phyloP scores from a whole-genome alignment of 2,113 vertebrate genomes.

The Corapipo altera region DNA sequence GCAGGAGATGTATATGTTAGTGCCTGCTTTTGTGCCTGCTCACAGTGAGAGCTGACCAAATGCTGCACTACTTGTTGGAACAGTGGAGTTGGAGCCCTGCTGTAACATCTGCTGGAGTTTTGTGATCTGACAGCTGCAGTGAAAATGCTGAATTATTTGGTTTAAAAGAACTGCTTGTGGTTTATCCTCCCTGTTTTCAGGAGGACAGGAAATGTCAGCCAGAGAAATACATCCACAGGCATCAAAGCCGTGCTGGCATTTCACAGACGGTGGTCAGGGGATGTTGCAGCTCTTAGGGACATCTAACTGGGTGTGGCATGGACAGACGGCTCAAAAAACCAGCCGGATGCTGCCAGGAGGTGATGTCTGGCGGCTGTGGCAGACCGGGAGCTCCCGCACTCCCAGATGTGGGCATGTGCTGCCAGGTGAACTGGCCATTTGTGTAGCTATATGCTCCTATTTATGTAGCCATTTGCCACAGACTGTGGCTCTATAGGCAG shows the following conservation, averaged over 20 bases:
- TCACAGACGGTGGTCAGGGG: background rate
- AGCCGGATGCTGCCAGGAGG: background rate
- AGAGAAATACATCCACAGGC: background rate
- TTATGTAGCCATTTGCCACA: background rate
- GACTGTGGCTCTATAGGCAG: background rate
- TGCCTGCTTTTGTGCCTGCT: background rate
- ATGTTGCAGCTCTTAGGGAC: background rate
- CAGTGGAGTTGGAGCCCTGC: background rate
- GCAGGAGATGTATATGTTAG: background rate
- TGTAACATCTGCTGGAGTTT: conserved; percentile 27
- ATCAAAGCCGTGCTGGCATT: background rate
- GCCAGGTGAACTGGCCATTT: background rate
- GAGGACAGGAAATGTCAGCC: background rate
- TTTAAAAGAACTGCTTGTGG: background rate
- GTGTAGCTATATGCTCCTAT: background rate
- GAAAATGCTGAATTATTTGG: background rate
- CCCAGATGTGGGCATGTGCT: background rate
- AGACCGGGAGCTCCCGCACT: background rate
- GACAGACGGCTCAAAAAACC: background rate
- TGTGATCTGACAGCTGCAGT: background rate
- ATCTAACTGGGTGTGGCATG: background rate
- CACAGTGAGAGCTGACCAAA: background rate
- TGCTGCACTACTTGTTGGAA: background rate
- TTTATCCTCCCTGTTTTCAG: background rate
- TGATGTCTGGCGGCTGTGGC: background rate